Base-by-base conservation (phyloP, 1,140 invertebrate genomes). In the Ceratina australensis region DNA sequence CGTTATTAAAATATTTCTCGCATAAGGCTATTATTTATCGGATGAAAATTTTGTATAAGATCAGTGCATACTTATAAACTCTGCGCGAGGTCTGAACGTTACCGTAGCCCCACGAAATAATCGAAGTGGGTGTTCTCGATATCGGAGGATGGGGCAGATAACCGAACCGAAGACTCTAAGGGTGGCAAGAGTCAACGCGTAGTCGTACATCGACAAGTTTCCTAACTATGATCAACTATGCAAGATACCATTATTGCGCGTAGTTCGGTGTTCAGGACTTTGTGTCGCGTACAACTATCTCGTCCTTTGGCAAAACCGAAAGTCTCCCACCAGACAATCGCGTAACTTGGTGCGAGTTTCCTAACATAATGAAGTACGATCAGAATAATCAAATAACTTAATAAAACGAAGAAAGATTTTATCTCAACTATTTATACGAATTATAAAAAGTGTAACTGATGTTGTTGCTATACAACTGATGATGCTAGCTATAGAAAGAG, bases 141-240 rank as follows among this genome's bases (percentile, higher is more conserved):
- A 64, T 78, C 68, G 56, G 33, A 42, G 33, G 33, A 50, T 79
- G 65, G 54, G 49, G 49, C 24, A 59, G 67, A 76, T 61, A 42
- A 72, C 57, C 52, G 60, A 59, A 33, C 52, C 42, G 33, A 59
- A 49, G 68, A 63, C 74, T 68, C 74, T 47, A 78, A 78, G 68
- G 66, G 75, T 60, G 66, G 82, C 66, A 68, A 78, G 56, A 78
- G 56, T 68, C 67, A 64, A 69, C 74, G 71, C 78, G 65, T 84
- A 84, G 73, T 54, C 61, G 57, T 52, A 47, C 42, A 42, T 42
- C 68, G 65, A 33, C 50, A 87, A 87, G 80, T 85, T 86, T 80
- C 66, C 59, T 74, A 87, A 87, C 80, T 87, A 85, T 83, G 72
- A 63, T 65, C 60, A 87, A 87, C 86, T 87, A 87, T 87, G 85